Percentiles rank a stretch among this genome's conserved stretches.
Conservation (phyloP, 1,140 invertebrate genomes). For the Bombus fervidus region DNA sequence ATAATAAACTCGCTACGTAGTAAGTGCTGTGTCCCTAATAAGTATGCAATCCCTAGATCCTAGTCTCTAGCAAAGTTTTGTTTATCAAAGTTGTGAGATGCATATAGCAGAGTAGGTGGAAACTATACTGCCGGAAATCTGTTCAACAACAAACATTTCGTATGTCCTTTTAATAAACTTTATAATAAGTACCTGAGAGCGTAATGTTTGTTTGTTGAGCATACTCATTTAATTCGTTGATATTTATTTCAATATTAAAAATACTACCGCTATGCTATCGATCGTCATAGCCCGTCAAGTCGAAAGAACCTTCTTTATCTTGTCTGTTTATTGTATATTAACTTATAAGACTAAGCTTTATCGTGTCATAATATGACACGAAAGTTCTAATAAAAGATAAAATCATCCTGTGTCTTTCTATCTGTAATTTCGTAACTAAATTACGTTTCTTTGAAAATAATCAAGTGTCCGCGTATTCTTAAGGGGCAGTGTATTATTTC, state of each 20-base stretch:
- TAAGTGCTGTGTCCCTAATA: not conserved
- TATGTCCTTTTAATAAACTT: not conserved
- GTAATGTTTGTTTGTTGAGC: not conserved
- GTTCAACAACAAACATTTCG: not conserved
- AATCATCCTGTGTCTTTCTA: too few relatives aligned
- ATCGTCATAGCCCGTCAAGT: too few relatives aligned
- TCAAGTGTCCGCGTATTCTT: too few relatives aligned
- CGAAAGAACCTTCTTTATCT: too few relatives aligned
- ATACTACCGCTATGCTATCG: too few relatives aligned
- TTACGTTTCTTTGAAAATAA: too few relatives aligned
- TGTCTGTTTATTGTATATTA: too few relatives aligned
- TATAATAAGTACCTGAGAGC: not conserved
- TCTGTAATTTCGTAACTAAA: too few relatives aligned
- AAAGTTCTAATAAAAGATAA: too few relatives aligned
- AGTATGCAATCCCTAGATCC: constrained; percentile 27
- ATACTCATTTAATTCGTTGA: not conserved
- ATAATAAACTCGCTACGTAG: not conserved
- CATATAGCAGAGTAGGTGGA: not conserved
- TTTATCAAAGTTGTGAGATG: constrained; percentile 15
- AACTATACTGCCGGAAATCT: not conserved
- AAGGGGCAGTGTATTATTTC: not conserved
- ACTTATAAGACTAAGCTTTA: too few relatives aligned
- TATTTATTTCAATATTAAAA: not conserved
- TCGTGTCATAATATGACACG: too few relatives aligned
- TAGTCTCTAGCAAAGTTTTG: constrained; percentile 1